A percentile compares a stretch with the other conserved stretches of the same genome.
Evolutionary conservation across 2,888 invertebrate species (phyloP).

Genomic region (Cosmopolites sordidus): DNA sequence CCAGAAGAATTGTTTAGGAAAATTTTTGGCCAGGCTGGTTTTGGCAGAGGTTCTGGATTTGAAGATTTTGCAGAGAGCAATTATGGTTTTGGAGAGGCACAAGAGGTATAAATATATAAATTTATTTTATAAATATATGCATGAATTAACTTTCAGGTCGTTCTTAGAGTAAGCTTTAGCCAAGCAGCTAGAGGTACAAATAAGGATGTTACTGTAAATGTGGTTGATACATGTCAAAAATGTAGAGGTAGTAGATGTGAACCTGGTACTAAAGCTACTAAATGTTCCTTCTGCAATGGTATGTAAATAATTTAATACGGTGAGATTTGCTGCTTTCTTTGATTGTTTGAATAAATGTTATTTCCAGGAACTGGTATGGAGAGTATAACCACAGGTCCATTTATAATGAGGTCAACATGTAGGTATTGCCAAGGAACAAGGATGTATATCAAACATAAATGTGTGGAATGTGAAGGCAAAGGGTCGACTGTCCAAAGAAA

Average conservation of each 20-base stretch:
- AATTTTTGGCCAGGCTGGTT: slow-evolving; percentile 87
- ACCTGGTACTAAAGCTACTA: slow-evolving; percentile 83
- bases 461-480: slow-evolving; percentile 88
- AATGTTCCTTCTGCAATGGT: slow-evolving; percentile 92
- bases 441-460: slow-evolving; percentile 85
- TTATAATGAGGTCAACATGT: slow-evolving; percentile 95
- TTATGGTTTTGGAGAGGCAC: slow-evolving; percentile 87
- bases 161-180: slow-evolving; percentile 84
- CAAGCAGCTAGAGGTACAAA: slow-evolving; percentile 95
- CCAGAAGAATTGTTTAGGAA: slow-evolving; percentile 95
- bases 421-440: slow-evolving; percentile 83
- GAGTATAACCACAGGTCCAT: slow-evolving; percentile 79
- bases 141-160: slow-evolving; percentile 54
- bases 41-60: slow-evolving; percentile 56
- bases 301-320: slow-evolving; percentile 45
- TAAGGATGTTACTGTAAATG: slow-evolving; percentile 87
- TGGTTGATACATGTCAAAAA: slow-evolving; percentile 87
- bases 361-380: slow-evolving; percentile 68
- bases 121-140: slow-evolving; percentile 1
- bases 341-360: background rate
- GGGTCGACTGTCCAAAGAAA: slow-evolving; percentile 79
- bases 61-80: slow-evolving; percentile 84
- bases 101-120: slow-evolving; percentile 62
- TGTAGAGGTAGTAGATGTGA: slow-evolving; percentile 85
- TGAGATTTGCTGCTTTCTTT: too few relatives aligned